These are phyloP conservation scores for Pithys albifrons DNA, from an alignment of 2,113 vertebrate genomes.

Conservation along the genomic window DNA sequence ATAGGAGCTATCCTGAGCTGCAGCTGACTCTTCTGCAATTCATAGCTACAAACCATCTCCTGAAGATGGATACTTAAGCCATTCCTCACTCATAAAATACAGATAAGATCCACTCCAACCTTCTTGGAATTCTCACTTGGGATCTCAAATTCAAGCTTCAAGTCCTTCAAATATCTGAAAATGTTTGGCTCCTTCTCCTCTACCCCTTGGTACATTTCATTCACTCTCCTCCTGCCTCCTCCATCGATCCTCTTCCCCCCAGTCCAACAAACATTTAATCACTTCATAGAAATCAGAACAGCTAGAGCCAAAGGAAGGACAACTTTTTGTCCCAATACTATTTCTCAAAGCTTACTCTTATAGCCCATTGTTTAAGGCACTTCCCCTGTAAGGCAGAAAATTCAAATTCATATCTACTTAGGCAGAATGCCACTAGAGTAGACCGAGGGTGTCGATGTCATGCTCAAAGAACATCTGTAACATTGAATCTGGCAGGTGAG, in stretches of 20 bases:
- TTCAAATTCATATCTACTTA: neutral
- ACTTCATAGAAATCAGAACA: neutral
- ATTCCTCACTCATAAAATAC: neutral
- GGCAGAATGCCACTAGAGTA: neutral
- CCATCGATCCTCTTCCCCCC: neutral
- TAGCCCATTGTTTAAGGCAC: neutral
- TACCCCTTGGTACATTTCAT: neutral
- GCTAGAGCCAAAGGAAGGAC: neutral
- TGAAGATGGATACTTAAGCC: neutral
- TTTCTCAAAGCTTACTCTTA: neutral
- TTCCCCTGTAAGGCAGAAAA: neutral
- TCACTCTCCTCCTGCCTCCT: neutral
- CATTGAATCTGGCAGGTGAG: neutral
- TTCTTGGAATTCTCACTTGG: neutral
- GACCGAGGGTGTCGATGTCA: rapidly evolving
- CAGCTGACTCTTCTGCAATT: neutral
- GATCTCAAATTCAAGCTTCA: neutral
- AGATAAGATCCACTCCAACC: neutral
- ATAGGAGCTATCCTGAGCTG: neutral
- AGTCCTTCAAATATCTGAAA: neutral
- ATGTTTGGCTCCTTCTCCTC: neutral
- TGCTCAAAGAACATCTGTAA: neutral
- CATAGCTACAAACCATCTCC: neutral
- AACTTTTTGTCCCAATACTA: neutral
- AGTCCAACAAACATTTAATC: neutral